Evolutionary conservation across 2,888 invertebrate genomes (phyloP).

Genomic region (Eudasyphora cyanicolor): DNA sequence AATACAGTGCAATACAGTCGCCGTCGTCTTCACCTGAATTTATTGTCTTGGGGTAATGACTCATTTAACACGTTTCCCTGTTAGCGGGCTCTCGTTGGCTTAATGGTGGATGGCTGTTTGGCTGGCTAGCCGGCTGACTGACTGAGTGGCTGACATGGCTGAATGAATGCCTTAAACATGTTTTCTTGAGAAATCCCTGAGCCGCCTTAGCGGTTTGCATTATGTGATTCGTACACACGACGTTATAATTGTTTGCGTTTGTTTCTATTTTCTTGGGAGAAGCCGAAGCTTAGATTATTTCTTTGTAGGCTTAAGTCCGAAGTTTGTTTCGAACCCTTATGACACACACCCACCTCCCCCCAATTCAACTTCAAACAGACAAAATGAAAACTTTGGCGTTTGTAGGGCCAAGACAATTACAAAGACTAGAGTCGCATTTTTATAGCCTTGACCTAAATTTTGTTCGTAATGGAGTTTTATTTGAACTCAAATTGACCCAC

Average conservation of each 20-base stretch:
- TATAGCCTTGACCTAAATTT: conserved; percentile 27
- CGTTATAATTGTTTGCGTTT: background rate
- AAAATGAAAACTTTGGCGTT: background rate
- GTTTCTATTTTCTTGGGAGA: background rate
- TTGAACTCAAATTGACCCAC: background rate
- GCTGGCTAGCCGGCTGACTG: no score
- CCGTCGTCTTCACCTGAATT: background rate
- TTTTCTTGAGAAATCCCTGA: conserved; percentile 22
- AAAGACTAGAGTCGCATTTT: background rate
- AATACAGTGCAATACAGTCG: background rate
- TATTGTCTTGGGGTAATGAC: background rate
- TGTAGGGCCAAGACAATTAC: background rate
- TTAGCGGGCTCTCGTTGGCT: no score
- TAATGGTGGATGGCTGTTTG: no score
- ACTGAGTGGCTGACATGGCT: background rate
- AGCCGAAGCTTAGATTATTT: background rate
- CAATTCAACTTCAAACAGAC: background rate
- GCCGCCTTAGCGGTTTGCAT: background rate
- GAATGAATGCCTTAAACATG: background rate
- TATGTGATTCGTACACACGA: background rate
- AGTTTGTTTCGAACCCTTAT: background rate
- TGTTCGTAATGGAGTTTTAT: conserved; percentile 6
- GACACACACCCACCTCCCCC: background rate
- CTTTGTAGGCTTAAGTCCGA: background rate
- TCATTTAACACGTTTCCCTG: conserved; percentile 1